phyloP scores from a whole-genome alignment of 2,888 invertebrate genomes.

The Microplitis manilae region DNA sequence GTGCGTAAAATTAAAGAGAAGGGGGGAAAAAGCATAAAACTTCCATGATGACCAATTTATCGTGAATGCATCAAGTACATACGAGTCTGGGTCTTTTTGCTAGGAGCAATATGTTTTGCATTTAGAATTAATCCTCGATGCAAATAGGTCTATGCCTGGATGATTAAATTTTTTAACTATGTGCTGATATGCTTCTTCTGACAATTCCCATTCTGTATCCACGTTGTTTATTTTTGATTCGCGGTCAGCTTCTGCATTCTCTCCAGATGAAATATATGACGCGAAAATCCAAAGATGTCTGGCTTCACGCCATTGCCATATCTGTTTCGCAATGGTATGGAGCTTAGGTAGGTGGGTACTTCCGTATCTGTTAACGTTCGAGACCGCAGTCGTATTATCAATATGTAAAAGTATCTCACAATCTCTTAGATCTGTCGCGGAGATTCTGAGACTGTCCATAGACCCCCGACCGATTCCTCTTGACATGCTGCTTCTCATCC shows the following conservation, averaged over 20 bases:
- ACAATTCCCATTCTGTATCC: constrained; percentile 36
- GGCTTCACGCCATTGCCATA: constrained; percentile 41
- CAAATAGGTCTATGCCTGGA: constrained; percentile 53
- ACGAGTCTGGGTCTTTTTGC: constrained; percentile 47
- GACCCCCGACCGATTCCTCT: too few species aligned
- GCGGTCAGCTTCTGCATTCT: constrained; percentile 35
- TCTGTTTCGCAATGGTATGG: constrained; percentile 20
- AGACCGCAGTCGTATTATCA: constrained; percentile 37
- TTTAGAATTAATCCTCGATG: constrained; percentile 50
- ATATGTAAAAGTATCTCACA: neutral
- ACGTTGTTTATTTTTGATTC: constrained; percentile 24
- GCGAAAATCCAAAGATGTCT: constrained; percentile 33
- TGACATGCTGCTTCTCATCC: too few species aligned
- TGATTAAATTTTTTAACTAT: constrained; percentile 26
- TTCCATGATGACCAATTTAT: constrained; percentile 26
- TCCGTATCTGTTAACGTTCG: constrained; percentile 37
- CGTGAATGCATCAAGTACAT: constrained; percentile 53
- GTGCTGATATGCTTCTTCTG: constrained; percentile 14
- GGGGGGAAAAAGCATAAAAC: constrained; percentile 43
- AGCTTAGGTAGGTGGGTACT: constrained; percentile 28
- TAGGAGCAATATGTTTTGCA: constrained; percentile 54
- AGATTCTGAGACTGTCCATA: too few species aligned
- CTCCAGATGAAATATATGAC: constrained; percentile 31
- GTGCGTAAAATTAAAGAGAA: constrained; percentile 37
- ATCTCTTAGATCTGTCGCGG: too few species aligned